Evolutionary conservation across 2,888 invertebrate genomes (phyloP).

Genomic region (Drosophila meridiana): DNA sequence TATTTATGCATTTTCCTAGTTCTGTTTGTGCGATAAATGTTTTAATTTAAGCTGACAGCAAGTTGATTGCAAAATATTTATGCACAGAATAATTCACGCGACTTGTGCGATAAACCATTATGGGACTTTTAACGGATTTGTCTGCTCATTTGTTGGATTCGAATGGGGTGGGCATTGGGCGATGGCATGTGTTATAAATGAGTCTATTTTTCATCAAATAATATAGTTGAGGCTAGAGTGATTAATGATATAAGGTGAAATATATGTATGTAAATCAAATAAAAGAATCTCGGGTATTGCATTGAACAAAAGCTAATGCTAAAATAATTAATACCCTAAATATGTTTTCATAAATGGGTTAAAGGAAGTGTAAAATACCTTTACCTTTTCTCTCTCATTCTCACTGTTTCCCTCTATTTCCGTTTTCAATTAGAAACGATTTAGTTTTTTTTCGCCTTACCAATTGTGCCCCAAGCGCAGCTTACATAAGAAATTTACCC

Average conservation of each 20-base stretch:
- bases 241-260: constrained; percentile 2
- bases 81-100: constrained; percentile 41
- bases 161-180: background rate
- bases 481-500: constrained; percentile 42
- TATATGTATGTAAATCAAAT: background rate
- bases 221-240: background rate
- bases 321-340: background rate
- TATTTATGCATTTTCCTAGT: constrained; percentile 38
- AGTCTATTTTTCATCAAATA: background rate
- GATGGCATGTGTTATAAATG: background rate
- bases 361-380: background rate
- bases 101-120: constrained; percentile 43
- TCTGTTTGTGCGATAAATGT: constrained; percentile 53
- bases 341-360: background rate
- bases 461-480: background rate
- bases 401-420: background rate
- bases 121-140: constrained; percentile 14
- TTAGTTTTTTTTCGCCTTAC: background rate
- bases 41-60: constrained; percentile 62
- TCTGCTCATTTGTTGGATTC: background rate
- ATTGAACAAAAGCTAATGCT: background rate
- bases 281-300: background rate
- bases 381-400: background rate
- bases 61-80: constrained; percentile 50
- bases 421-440: constrained; percentile 27